These are phyloP conservation scores for Vipera ursinii DNA, from an alignment of 2,797 vertebrate genomes.

Conservation along the genomic window DNA sequence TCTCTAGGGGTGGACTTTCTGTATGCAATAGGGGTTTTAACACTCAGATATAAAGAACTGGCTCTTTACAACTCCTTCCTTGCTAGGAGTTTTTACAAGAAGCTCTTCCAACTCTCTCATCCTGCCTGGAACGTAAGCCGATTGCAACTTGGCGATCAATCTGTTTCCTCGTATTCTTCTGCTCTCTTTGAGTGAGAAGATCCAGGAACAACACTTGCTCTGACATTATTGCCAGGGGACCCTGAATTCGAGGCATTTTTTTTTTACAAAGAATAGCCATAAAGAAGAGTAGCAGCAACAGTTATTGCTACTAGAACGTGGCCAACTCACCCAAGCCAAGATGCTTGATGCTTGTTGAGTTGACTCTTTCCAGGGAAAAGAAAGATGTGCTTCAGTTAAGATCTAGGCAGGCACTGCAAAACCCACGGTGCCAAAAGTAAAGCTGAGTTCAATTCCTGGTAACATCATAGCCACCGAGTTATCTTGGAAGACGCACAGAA, in stretches of 20 bases:
- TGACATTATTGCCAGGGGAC: not conserved
- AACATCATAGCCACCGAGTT: not conserved
- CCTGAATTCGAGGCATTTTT: not conserved
- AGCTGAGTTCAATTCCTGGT: not conserved
- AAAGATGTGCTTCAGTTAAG: not conserved
- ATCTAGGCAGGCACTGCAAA: not conserved
- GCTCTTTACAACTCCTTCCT: not conserved
- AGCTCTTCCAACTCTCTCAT: not conserved
- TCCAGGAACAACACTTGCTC: no score
- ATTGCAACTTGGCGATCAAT: not conserved
- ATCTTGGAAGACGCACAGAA: not conserved
- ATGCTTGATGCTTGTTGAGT: not conserved
- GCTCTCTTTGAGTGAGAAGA: not conserved
- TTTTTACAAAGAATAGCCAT: not conserved
- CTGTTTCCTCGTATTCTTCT: not conserved
- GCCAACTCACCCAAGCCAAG: not conserved
- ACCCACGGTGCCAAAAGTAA: not conserved
- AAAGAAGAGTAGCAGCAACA: not conserved
- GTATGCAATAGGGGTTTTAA: not conserved
- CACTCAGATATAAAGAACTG: not conserved
- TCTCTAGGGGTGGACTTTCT: not conserved
- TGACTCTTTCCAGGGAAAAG: not conserved
- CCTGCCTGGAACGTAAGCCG: no score
- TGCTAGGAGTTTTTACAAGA: not conserved
- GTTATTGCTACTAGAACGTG: not conserved